phyloP scores from a whole-genome alignment of 2,797 vertebrate genomes.

The Argyrosomus regius region DNA sequence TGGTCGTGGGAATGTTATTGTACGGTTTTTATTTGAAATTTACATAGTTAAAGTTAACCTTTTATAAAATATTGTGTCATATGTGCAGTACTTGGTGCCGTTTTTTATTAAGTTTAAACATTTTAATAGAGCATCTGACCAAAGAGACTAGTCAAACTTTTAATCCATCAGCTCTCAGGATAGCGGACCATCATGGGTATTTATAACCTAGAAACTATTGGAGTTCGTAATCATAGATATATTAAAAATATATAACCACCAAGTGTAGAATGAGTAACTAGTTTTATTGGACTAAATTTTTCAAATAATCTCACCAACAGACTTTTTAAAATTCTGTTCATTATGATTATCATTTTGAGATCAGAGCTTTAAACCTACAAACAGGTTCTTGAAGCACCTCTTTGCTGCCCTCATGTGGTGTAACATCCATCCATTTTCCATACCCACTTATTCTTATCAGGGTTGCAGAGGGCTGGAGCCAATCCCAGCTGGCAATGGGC shows the following conservation, averaged over 20 bases:
- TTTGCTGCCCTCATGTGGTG: constrained; percentile 54
- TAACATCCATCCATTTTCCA: too few species aligned
- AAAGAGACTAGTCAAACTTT: neutral
- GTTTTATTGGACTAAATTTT: neutral
- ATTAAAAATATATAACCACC: neutral
- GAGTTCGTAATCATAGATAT: neutral
- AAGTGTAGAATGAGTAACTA: neutral
- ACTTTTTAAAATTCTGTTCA: neutral
- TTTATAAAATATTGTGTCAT: neutral
- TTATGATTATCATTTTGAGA: neutral
- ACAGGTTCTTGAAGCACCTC: neutral
- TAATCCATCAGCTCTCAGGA: neutral
- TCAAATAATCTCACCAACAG: neutral
- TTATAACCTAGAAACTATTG: too few species aligned
- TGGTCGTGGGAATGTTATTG: too few species aligned
- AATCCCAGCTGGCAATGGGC: too few species aligned
- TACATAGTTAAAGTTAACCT: neutral
- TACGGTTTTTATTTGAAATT: neutral
- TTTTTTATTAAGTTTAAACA: neutral
- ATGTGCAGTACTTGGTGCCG: neutral
- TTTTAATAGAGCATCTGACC: neutral
- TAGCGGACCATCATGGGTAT: neutral
- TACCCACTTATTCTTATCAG: too few species aligned
- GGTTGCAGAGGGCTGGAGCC: too few species aligned
- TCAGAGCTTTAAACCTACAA: too few species aligned